A percentile compares a stretch with the other conserved stretches of the same genome.
phyloP scores from a whole-genome alignment of 2,888 invertebrate genomes.

The Anaspis maculata region DNA sequence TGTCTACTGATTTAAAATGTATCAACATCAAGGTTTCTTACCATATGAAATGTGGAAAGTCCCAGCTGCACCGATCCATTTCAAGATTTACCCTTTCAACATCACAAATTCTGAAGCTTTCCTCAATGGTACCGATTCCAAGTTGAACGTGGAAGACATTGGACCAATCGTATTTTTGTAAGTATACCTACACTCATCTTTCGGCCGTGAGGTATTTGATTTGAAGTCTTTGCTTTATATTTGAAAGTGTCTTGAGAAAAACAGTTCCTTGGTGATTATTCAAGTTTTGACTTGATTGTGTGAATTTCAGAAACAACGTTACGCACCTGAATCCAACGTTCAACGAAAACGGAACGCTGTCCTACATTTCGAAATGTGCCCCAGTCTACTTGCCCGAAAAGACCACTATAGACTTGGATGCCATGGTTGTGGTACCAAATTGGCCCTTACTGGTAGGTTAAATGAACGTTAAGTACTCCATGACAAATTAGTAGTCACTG shows the following conservation, averaged over 20 bases:
- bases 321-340: slow-evolving; percentile 48
- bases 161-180: slow-evolving; percentile 75
- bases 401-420: slow-evolving; percentile 51
- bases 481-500: no score
- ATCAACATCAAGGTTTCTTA: slow-evolving; percentile 59
- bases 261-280: no score
- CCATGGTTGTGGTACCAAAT: slow-evolving; percentile 54
- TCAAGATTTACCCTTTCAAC: slow-evolving; percentile 67
- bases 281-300: no score
- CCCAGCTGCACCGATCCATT: slow-evolving; percentile 60
- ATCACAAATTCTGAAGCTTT: slow-evolving; percentile 71
- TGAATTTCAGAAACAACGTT: slow-evolving; percentile 51
- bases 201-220: no score
- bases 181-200: no score
- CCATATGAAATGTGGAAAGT: slow-evolving; percentile 62
- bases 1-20: no score
- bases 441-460: slow-evolving; percentile 52
- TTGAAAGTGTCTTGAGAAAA: no score
- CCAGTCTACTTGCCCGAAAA: slow-evolving; percentile 52
- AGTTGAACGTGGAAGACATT: slow-evolving; percentile 61
- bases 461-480: no score
- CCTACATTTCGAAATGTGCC: slow-evolving; percentile 52
- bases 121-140: slow-evolving; percentile 53
- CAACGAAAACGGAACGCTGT: slow-evolving; percentile 54
- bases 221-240: no score